Conservation (phyloP, 2,797 vertebrate genomes). For the Myotis planiceps region DNA sequence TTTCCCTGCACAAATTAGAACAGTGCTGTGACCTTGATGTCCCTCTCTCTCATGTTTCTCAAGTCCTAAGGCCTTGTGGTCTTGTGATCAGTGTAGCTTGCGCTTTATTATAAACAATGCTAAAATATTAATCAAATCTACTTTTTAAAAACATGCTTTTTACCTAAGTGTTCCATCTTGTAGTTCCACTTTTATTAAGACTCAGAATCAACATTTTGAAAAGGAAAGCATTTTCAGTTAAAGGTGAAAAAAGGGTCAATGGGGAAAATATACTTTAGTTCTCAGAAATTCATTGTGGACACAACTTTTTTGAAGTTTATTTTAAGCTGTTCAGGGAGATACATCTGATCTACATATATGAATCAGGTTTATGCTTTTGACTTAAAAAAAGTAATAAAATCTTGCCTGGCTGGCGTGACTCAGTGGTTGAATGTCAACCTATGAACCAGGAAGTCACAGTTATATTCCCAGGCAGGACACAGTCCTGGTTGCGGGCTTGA, state of each 20-base stretch:
- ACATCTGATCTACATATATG: neutral
- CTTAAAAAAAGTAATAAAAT: neutral
- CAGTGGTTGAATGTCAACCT: no score
- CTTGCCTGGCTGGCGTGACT: no score
- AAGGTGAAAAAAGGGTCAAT: neutral
- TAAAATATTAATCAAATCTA: neutral
- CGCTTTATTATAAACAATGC: neutral
- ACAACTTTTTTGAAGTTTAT: neutral
- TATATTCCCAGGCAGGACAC: no score
- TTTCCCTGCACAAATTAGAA: neutral
- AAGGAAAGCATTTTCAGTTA: constrained; percentile 13
- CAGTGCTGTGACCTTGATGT: accelerated
- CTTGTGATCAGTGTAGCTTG: neutral
- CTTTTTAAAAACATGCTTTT: neutral
- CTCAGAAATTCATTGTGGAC: neutral
- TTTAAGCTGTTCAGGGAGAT: constrained; percentile 5
- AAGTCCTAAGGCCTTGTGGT: neutral
- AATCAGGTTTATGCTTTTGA: neutral
- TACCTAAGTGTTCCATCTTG: neutral
- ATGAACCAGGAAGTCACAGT: no score
- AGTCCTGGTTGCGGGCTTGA: no score
- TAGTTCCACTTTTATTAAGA: constrained; percentile 38
- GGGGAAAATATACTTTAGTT: neutral
- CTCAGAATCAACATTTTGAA: constrained; percentile 15
- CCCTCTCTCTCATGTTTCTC: neutral